Evolutionary conservation across 2,888 invertebrate species (phyloP).

Genomic region (Thymelicus lineola): DNA sequence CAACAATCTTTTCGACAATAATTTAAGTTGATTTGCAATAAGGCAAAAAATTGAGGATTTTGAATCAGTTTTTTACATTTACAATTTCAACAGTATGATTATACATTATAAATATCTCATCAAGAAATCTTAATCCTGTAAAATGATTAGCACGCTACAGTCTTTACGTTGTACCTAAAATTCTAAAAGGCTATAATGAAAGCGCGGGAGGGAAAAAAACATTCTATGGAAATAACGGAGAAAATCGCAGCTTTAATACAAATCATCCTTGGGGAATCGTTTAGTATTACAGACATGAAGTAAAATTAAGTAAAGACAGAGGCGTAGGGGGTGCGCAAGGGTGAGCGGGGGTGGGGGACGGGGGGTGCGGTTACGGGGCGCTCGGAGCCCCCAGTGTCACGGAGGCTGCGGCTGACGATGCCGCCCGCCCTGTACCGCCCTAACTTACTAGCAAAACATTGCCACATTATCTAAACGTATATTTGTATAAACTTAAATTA

Average conservation of each 20-base stretch:
- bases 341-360: conserved; percentile 47
- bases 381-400: conserved; percentile 72
- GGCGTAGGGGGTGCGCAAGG: conserved; percentile 59
- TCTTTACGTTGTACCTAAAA: not conserved
- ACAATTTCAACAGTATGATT: too few relatives aligned
- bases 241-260: conserved; percentile 6
- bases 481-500: conserved; percentile 49
- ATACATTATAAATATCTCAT: too few relatives aligned
- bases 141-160: not conserved
- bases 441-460: conserved; percentile 63
- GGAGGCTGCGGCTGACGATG: conserved; percentile 79
- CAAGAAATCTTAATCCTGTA: too few relatives aligned
- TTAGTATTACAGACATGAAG: conserved; percentile 67
- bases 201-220: not conserved
- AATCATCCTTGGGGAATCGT: conserved; percentile 63
- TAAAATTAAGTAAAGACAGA: conserved; percentile 76
- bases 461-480: conserved; percentile 44
- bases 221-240: not conserved
- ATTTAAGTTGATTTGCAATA: too few relatives aligned
- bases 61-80: too few relatives aligned
- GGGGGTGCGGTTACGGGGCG: conserved; percentile 50
- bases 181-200: not conserved
- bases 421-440: conserved; percentile 69
- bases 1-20: too few relatives aligned
- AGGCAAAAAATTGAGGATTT: too few relatives aligned